Percentiles rank a stretch among this genome's conserved stretches.
Conservation (phyloP, 2,797 vertebrate species). For the Falco berigora region DNA sequence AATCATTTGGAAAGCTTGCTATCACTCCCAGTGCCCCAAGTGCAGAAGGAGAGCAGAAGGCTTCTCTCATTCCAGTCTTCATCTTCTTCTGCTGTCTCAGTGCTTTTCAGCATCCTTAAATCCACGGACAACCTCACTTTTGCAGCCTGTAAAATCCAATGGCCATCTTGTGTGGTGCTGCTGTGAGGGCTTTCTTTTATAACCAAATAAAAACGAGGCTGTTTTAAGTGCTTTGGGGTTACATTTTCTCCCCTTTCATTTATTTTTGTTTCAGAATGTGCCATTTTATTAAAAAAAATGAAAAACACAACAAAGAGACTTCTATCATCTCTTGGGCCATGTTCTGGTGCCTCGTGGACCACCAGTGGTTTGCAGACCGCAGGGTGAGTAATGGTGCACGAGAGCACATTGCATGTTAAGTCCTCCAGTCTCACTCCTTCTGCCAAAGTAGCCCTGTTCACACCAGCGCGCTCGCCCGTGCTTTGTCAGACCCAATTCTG, state of each 20-base stretch:
- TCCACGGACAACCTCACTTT: not conserved
- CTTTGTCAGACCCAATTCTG: conserved; percentile 31
- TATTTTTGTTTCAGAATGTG: not conserved
- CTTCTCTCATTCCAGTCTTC: not conserved
- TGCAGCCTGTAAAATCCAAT: not conserved
- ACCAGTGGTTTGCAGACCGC: conserved; percentile 35
- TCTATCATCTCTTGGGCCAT: not conserved
- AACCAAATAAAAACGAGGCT: not conserved
- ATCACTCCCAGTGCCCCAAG: not conserved
- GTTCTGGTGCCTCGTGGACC: conserved; percentile 8
- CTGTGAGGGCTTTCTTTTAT: not conserved
- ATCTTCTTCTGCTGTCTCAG: not conserved
- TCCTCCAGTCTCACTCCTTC: not conserved
- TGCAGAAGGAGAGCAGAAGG: not conserved
- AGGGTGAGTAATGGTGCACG: not conserved
- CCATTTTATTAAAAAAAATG: not conserved
- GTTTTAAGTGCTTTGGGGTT: conserved; percentile 1
- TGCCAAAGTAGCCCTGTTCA: conserved; percentile 7
- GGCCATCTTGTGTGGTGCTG: not conserved
- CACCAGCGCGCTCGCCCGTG: not conserved
- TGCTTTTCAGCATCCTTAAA: not conserved
- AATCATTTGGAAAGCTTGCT: not conserved
- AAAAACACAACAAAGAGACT: not conserved
- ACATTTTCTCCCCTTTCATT: not conserved
- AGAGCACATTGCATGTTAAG: not conserved